These are phyloP conservation scores for Seira sanloemensis DNA, from an alignment of 2,888 invertebrate genomes.

Conservation along the genomic window DNA sequence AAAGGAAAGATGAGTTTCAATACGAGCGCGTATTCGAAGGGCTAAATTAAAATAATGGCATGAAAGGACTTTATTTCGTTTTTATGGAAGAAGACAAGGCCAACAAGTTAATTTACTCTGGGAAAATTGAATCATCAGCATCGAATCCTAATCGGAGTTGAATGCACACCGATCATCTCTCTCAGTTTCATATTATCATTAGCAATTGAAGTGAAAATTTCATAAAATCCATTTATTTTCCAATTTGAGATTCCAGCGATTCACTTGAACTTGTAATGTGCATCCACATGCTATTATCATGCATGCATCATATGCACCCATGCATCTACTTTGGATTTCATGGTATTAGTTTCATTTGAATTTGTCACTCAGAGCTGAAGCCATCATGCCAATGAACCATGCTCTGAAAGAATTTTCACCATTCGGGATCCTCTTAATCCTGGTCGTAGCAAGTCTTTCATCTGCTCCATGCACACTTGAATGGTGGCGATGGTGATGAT, in stretches of 20 bases:
- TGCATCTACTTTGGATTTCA: neutral
- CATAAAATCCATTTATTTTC: neutral
- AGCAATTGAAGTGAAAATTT: neutral
- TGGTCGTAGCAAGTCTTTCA: neutral
- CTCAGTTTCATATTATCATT: neutral
- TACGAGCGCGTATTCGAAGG: no score
- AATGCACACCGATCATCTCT: neutral
- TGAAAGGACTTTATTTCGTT: neutral
- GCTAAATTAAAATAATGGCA: neutral
- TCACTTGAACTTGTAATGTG: neutral
- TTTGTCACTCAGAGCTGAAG: neutral
- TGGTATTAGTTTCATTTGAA: neutral
- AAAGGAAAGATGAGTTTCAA: no score
- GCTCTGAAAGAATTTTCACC: neutral
- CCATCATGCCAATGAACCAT: neutral
- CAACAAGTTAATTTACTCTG: neutral
- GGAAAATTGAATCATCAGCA: neutral
- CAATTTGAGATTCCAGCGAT: neutral
- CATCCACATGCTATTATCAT: neutral
- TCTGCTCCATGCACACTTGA: neutral
- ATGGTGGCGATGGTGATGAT: neutral
- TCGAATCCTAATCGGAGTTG: constrained; percentile 8
- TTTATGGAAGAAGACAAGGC: neutral
- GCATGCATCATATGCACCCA: constrained; percentile 2
- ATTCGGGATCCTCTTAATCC: neutral